Percentiles rank a stretch among this genome's conserved stretches.
phyloP scores from a whole-genome alignment of 2,888 invertebrate genomes.

The Conistra vaccinii region DNA sequence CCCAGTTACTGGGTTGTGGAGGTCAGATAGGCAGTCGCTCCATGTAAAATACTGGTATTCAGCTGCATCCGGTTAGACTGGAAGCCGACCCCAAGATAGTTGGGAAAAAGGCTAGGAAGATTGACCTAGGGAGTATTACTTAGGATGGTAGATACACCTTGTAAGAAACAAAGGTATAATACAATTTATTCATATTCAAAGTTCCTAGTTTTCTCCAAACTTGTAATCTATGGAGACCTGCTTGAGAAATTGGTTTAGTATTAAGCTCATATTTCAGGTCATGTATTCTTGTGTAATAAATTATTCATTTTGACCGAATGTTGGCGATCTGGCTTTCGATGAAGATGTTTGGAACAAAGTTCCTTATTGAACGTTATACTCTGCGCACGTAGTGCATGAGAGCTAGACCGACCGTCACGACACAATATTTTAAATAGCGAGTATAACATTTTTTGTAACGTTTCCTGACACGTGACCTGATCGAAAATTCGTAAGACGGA shows the following conservation, averaged over 20 bases:
- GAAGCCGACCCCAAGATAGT: too few relatives aligned
- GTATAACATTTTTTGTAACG: too few relatives aligned
- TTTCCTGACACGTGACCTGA: too few relatives aligned
- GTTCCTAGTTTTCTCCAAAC: background rate
- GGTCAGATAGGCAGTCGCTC: too few relatives aligned
- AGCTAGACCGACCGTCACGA: too few relatives aligned
- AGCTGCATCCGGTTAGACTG: too few relatives aligned
- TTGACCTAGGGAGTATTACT: background rate
- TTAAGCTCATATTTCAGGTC: background rate
- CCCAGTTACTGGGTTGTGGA: too few relatives aligned
- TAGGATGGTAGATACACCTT: background rate
- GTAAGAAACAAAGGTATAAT: background rate
- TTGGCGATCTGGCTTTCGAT: background rate
- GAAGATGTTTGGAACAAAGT: too few relatives aligned
- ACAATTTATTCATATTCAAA: constrained; percentile 2
- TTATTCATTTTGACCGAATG: constrained; percentile 1
- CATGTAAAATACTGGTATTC: too few relatives aligned
- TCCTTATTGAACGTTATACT: background rate
- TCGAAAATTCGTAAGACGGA: too few relatives aligned
- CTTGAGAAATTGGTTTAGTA: constrained; percentile 19
- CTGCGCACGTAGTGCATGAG: background rate
- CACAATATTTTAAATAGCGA: too few relatives aligned
- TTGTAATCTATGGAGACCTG: constrained; percentile 20
- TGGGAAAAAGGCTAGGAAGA: too few relatives aligned
- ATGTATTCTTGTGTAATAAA: background rate